These are phyloP conservation scores for Cnemophilus loriae DNA, from an alignment of 2,113 vertebrate genomes.

Conservation along the genomic window DNA sequence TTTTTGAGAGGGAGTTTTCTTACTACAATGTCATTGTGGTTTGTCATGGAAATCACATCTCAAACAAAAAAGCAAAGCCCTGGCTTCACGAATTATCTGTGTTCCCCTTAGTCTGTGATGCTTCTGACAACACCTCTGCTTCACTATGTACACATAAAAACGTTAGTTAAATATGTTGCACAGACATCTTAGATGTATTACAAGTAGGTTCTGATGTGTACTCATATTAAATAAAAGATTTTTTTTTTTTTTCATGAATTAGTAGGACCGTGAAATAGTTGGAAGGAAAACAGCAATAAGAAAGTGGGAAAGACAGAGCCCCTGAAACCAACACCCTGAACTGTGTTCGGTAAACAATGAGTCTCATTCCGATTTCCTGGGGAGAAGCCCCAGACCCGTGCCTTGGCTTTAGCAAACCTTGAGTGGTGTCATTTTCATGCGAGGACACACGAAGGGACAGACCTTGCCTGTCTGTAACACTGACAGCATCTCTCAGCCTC, in stretches of 20 bases:
- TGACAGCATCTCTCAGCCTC: neutral
- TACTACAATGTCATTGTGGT: neutral
- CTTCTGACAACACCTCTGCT: neutral
- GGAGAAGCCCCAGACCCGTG: neutral
- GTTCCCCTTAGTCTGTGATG: neutral
- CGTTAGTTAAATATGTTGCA: neutral
- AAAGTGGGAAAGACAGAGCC: neutral
- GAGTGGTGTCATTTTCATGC: neutral
- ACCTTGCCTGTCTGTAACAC: neutral
- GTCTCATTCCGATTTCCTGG: neutral
- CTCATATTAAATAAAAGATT: neutral
- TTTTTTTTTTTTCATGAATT: neutral
- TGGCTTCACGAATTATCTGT: neutral
- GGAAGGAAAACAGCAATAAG: neutral
- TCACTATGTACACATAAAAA: neutral
- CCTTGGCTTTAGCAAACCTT: neutral
- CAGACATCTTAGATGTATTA: neutral
- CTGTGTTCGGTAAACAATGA: neutral
- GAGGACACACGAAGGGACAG: neutral
- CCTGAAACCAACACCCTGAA: neutral
- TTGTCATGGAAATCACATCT: constrained; percentile 47
- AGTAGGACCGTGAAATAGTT: neutral
- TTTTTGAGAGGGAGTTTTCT: constrained; percentile 4
- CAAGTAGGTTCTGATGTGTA: neutral
- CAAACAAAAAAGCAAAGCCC: neutral